Conservation (phyloP, 2,888 invertebrate species). For the Drosophila anomelani region DNA sequence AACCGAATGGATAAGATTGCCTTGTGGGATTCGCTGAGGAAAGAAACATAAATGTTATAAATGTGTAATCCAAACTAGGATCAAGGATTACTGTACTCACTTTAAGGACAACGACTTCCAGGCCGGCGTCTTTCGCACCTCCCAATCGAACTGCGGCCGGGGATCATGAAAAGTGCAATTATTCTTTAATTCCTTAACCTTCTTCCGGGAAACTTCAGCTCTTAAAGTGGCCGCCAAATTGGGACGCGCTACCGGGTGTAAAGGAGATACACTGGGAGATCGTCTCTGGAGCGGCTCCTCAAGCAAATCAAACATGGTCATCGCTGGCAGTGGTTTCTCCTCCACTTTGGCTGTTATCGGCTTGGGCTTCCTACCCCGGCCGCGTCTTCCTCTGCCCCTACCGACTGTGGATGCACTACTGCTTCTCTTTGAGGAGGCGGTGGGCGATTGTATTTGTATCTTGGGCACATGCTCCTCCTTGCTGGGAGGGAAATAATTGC, state of each 20-base stretch:
- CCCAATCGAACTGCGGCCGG: slow-evolving; percentile 82
- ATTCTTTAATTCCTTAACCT: slow-evolving; percentile 79
- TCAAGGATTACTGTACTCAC: slow-evolving; percentile 61
- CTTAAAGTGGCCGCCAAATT: slow-evolving; percentile 84
- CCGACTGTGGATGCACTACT: slow-evolving; percentile 57
- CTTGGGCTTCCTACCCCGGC: slow-evolving; percentile 53
- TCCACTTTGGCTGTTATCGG: slow-evolving; percentile 26
- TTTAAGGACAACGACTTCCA: slow-evolving; percentile 83
- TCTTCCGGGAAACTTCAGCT: slow-evolving; percentile 81
- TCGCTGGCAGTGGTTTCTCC: slow-evolving; percentile 40
- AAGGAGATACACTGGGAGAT: slow-evolving; percentile 69
- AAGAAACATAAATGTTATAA: background rate
- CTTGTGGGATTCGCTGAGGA: slow-evolving; percentile 82
- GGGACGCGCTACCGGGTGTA: slow-evolving; percentile 84
- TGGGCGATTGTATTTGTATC: slow-evolving; percentile 72
- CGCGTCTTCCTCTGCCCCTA: slow-evolving; percentile 33
- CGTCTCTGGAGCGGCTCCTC: slow-evolving; percentile 24
- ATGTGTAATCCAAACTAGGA: background rate
- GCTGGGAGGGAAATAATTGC: slow-evolving; percentile 63
- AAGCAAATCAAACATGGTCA: slow-evolving; percentile 66
- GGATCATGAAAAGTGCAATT: slow-evolving; percentile 78
- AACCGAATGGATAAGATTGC: slow-evolving; percentile 82
- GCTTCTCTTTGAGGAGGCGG: slow-evolving; percentile 62
- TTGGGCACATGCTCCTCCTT: slow-evolving; percentile 66
- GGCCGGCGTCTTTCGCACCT: slow-evolving; percentile 84